Evolutionary conservation across 2,888 invertebrate species (phyloP), one percentile per base, ranked within the genome.

Genomic region (Nebria salina): DNA sequence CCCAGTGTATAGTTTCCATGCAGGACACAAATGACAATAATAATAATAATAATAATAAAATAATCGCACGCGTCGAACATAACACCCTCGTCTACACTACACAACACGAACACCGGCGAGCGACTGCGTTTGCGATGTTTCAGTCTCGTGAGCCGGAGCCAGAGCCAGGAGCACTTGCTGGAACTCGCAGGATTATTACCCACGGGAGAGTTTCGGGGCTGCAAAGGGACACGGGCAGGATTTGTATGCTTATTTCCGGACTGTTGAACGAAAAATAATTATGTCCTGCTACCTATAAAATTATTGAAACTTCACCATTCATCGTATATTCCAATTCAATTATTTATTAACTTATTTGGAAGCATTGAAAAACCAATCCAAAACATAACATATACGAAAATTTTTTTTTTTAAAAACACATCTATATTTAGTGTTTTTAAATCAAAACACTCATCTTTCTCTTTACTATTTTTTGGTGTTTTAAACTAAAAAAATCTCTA

Each of bases 71-170:
- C 70, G 70, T 15, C 13, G 54, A 54, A 54, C 13, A 54, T 54
- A 54, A 54, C 54, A 2, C 54, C 13, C 54, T 54, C 0, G n/a
- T 65, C 25, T 41, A 25, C 54, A 77, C 70, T 77, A 65, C 78
- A 78, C 78, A 9, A 77, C 34, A 65, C 79, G 79, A 73, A 80
- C 65, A 68, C 75, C 79, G 72, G 75, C 75, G 75, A 80, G 75
- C 74, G 79, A 80, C 79, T 80, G 75, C n/a, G 76, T 70, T 70
- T 34, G 34, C 34, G 34, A 34, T 34, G 34, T 2, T 34, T 34
- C 34, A 34, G 25, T 15, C 15, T 26, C 25, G 68, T 26, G 9
- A 68, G 68, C 68, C 11, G 1, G 25, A 66, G 8, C 11, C 9
- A 7, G 15, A 15, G 25, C 66, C 25, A 20, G 66, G 66, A 66